Evolutionary conservation across 2,888 invertebrate genomes (phyloP).

Genomic region (Liodrosophila aerea): DNA sequence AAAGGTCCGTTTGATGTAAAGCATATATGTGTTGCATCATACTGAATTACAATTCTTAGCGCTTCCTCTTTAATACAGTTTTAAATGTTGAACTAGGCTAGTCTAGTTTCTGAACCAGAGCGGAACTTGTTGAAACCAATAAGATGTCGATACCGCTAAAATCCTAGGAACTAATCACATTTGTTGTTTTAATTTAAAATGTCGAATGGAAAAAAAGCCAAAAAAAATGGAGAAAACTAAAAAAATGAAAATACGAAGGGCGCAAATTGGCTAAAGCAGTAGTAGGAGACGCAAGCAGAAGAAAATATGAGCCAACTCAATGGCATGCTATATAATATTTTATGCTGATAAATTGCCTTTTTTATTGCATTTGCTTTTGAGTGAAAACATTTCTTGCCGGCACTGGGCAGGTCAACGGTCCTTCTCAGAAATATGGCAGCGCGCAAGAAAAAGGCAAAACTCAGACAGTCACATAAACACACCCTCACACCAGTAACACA

Average conservation of each 20-base stretch:
- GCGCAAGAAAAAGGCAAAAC: slow-evolving; percentile 42
- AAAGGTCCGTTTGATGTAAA: too few species aligned
- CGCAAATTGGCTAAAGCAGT: slow-evolving; percentile 52
- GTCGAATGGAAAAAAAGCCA: not conserved
- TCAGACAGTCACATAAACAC: slow-evolving; percentile 23
- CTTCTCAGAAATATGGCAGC: slow-evolving; percentile 53
- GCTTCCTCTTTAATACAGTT: too few species aligned
- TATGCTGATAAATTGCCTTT: slow-evolving; percentile 77
- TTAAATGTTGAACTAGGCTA: too few species aligned
- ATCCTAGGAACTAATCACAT: slow-evolving; percentile 38
- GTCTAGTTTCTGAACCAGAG: too few species aligned
- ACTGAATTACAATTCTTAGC: too few species aligned
- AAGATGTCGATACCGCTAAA: too few species aligned
- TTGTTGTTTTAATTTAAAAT: slow-evolving; percentile 62
- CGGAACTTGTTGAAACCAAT: too few species aligned
- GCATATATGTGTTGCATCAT: too few species aligned
- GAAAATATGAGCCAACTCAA: slow-evolving; percentile 73
- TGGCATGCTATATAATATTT: slow-evolving; percentile 79
- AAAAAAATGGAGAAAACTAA: not conserved
- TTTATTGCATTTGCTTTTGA: slow-evolving; percentile 76
- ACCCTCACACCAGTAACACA: slow-evolving; percentile 2
- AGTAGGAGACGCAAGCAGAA: not conserved
- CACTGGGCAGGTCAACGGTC: slow-evolving; percentile 65
- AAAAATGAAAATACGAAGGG: slow-evolving; percentile 11
- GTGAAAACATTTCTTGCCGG: slow-evolving; percentile 69